Evolutionary conservation across 2,888 invertebrate species (phyloP), one percentile per base, ranked within the genome.

Genomic region (Diarsia brunnea): DNA sequence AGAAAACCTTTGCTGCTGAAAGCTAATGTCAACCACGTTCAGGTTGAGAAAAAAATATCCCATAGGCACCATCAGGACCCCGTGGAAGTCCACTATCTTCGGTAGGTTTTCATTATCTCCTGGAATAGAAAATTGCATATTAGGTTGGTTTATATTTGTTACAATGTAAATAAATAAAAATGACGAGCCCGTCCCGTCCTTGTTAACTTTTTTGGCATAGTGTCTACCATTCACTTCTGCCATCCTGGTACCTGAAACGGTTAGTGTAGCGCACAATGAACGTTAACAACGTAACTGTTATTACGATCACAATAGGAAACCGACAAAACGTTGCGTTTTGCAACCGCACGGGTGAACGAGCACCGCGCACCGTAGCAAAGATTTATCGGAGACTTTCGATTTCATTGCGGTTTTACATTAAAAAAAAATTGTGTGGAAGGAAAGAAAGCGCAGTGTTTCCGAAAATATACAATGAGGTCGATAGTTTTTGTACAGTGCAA

Each of bases 271-370:
- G 72, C 74, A 78, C 68, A 81, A 73, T 83, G 75, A 61, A 78
- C 83, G 75, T 71, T 84, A 49, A 64, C 49, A 64, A 69, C 66
- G 71, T 77, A 74, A 79, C 70, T 51, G 49, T 38, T 45, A 72
- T 45, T 70, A 78, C 78, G 70, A 64, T 80, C 75, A 82, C 86
- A 79, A 77, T 83, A 81, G 73, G 71, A 85, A 84, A 70, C 69
- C 63, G 58, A 73, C 73, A 69, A 79, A 77, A 71, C n/a, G 81
- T 66, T 61, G 19, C 60, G 69, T 87, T 85, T 85, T 66, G 84
- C 58, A 87, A 87, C 73, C 21, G 55, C 80, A 83, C 70, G 82
- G 69, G 38, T 79, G 78, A 81, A 67, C 65, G 78, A 73, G n/a
- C 71, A 67, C 63, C 38, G n/a, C 69, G n/a, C 69, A 64, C 64